These are phyloP conservation scores for Eumerus sabulonum DNA, from an alignment of 2,888 invertebrate genomes.

Conservation along the genomic window DNA sequence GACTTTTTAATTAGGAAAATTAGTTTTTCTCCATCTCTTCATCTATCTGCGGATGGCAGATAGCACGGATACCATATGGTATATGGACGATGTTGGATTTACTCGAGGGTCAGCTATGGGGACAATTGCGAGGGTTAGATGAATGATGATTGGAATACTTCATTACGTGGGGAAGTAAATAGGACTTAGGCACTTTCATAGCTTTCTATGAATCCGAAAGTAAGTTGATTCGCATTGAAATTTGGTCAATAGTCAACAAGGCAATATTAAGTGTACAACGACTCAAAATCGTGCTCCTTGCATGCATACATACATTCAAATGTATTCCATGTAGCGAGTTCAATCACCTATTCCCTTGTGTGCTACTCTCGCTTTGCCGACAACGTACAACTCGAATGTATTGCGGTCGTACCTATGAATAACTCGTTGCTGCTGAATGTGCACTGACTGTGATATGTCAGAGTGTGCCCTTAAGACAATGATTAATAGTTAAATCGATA, in stretches of 20 bases:
- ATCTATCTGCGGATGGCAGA: conserved; percentile 41
- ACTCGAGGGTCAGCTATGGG: conserved; percentile 39
- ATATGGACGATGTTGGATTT: too few species aligned
- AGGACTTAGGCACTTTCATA: conserved; percentile 42
- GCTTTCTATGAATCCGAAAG: conserved; percentile 61
- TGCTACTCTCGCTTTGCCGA: conserved; percentile 42
- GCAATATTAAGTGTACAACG: too few species aligned
- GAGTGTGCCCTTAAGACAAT: conserved; percentile 71
- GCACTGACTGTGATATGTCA: conserved; percentile 71
- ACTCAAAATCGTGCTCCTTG: too few species aligned
- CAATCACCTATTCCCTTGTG: conserved; percentile 65
- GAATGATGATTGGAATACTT: conserved; percentile 61
- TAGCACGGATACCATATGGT: conserved; percentile 4
- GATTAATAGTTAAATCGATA: conserved; percentile 73
- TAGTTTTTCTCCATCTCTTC: conserved; percentile 73
- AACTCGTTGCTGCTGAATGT: conserved; percentile 47
- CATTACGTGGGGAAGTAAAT: conserved; percentile 42
- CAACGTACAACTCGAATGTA: neutral
- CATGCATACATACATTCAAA: neutral
- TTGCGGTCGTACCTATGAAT: neutral
- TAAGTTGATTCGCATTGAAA: conserved; percentile 1
- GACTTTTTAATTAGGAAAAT: conserved; percentile 79
- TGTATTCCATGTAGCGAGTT: conserved; percentile 50
- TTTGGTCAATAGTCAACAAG: too few species aligned
- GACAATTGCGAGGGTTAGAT: conserved; percentile 50